Evolutionary conservation across 1,140 invertebrate genomes (phyloP), one percentile per base, ranked within the genome.

Genomic region (Drosophila kohkoa): DNA sequence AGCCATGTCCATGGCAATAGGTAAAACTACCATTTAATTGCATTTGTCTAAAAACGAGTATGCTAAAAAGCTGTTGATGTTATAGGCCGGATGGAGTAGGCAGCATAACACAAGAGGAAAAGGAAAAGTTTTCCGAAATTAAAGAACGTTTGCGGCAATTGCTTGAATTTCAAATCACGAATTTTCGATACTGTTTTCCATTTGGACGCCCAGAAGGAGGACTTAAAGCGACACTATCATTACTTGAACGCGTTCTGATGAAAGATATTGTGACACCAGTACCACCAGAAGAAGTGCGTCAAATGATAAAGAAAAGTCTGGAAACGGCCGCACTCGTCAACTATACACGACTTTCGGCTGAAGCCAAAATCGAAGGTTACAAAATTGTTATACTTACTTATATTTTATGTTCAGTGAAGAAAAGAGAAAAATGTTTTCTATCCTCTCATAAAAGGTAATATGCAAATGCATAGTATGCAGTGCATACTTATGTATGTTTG

Each of bases 221-320:
- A 28, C 93, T 99, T 60, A 99, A 99, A 95, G 97, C 98, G 16
- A 99, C 99, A 5, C 93, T 99, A 59, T 99, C 98, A 3, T 94
- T 99, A 32, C 92, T 99, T 59, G 99, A 99, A 94, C 95, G 98
- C 76, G 99, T 99, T 8, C 93, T 99, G 66, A 99, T 99, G 99
- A 99, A 99, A 93, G 99, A 99, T 92, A 98, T 99, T 66, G 98
- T 98, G 1, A 99, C 98, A 3, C 98, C 98, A n/a, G 98, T 99
- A 2, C 96, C 98, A 75, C 96, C 97, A 1, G 99, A 99, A 93
- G 99, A 99, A 93, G 98, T 99, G 1, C 94, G 99, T 77, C 95
- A 95, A 25, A 97, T 99, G 94, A 99, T 99, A 67, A 98, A 98
- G 92, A 98, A 97, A 71, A 99, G 98, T 93, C 94, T 99, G 67